Conservation (phyloP, 2,797 vertebrate species). For the Chrysocyon brachyurus region DNA sequence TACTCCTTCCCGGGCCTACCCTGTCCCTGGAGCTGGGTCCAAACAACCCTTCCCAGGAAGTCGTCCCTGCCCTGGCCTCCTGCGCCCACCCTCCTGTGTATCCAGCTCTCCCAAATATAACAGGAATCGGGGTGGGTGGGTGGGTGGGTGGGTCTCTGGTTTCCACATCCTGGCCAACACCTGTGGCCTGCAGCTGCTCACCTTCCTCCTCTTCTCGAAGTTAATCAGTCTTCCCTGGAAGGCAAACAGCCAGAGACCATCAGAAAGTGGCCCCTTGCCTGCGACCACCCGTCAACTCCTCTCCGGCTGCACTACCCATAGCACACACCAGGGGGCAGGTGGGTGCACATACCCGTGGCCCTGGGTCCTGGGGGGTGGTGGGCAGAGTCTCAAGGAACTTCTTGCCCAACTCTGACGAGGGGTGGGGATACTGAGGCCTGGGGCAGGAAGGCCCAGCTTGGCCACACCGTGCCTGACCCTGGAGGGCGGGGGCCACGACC, state of each 20-base stretch:
- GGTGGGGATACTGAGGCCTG: not conserved
- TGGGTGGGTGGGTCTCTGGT: not conserved
- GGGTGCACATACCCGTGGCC: accelerated
- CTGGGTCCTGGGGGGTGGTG: accelerated
- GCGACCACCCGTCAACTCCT: accelerated
- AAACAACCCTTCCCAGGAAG: not conserved
- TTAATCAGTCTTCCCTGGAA: conserved; percentile 90
- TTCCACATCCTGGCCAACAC: not conserved
- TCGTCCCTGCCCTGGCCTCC: not conserved
- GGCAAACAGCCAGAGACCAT: not conserved
- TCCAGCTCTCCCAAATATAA: not conserved
- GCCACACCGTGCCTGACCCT: not conserved
- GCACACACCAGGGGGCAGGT: conserved; percentile 1
- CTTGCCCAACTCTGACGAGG: not conserved
- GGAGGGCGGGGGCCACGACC: not conserved
- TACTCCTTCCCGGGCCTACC: no score
- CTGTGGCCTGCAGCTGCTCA: conserved; percentile 72
- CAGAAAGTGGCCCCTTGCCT: not conserved
- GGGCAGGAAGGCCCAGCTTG: not conserved
- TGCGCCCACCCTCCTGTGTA: accelerated
- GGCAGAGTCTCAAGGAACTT: not conserved
- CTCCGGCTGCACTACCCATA: not conserved
- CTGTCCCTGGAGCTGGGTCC: not conserved
- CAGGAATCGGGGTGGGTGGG: not conserved
- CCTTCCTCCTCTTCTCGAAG: conserved; percentile 92